Evolutionary conservation across 2,113 vertebrate species (phyloP).

Genomic region (Pluvianellus socialis): DNA sequence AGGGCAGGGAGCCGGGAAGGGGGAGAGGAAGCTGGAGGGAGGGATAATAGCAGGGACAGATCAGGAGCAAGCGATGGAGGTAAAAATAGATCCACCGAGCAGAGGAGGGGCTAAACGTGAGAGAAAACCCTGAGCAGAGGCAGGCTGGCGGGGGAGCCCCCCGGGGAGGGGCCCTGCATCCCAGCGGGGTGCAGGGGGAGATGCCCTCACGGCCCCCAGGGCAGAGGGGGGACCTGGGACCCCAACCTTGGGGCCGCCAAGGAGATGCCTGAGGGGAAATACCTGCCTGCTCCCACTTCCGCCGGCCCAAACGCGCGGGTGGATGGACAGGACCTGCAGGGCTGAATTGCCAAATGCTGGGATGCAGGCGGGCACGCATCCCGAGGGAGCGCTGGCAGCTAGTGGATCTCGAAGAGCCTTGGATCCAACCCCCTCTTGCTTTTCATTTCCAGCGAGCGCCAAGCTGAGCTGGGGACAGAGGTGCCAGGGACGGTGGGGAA

Average conservation of each 20-base stretch:
- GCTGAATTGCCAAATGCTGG: background rate
- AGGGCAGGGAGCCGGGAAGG: background rate
- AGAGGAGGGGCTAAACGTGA: conserved; percentile 68
- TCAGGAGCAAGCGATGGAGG: conserved; percentile 43
- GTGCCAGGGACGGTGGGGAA: background rate
- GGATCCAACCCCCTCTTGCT: background rate
- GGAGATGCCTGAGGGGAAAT: background rate
- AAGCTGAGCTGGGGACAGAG: conserved; percentile 19
- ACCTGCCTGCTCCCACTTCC: background rate
- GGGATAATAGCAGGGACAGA: conserved; percentile 49
- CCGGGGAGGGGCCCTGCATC: background rate
- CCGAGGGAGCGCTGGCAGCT: background rate
- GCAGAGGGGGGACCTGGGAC: background rate
- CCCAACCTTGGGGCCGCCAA: accelerated
- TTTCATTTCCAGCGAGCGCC: conserved; percentile 45
- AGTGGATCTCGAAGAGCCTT: background rate
- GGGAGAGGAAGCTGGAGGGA: conserved; percentile 33
- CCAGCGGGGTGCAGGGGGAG: accelerated
- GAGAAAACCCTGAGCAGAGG: conserved; percentile 36
- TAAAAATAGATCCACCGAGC: conserved; percentile 57
- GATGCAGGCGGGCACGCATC: background rate
- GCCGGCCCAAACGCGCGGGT: background rate
- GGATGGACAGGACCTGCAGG: conserved; percentile 2
- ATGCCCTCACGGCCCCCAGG: background rate
- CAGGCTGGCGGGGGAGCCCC: background rate